Base-by-base conservation (phyloP, 2,888 invertebrate species). In the Slavum lentiscoides region DNA sequence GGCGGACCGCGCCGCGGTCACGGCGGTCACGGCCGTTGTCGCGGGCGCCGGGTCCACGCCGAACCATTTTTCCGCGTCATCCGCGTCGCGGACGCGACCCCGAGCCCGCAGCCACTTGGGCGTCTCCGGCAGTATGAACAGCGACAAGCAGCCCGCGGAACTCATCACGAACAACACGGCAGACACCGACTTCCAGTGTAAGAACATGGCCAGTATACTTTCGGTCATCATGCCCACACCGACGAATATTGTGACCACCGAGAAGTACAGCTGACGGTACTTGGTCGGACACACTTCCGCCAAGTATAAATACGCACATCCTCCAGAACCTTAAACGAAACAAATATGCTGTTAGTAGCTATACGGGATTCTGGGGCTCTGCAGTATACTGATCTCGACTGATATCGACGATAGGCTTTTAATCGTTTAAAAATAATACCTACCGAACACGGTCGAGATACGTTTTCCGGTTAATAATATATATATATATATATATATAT, bases 41-140 rank as follows among this genome's bases (percentile, higher is more conserved):
- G 4, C 17, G 17, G 39, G 23, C 23, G 30, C 6, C n/a, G 43
- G 58, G 4, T 72, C 72, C 0, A 53, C 5, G 43, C 72, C 19
- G 6, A 80, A 21, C 58, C 66, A 58, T 19, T 30, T n/a, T 30
- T 80, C 72, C 64, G 70, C 58, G 15, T 1, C 19, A 0, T 72
- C 59, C 17, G 83, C 83, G 53, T 81, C 75, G 23, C 19, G 55
- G 3, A 15, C n/a, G 9, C 68, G 76, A 1, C 82, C 83, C 9
- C 58, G 49, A 19, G 66, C 19, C 53, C 81, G 61, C n/a, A 83
- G 66, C 83, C 83, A 83, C 43, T 66, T 19, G 0, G 82, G 82
- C 30, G 83, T 59, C 59, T 83, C 83, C 19, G 83, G 83, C 19
- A 83, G 15, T 2, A 77, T 15, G 74, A 82, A 82, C 17, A 83